Evolutionary conservation across 37 sponge, comb jelly and placozoan species (phyloP), one percentile per base, ranked within the genome.

Genomic region (Oscarella lobularis): DNA sequence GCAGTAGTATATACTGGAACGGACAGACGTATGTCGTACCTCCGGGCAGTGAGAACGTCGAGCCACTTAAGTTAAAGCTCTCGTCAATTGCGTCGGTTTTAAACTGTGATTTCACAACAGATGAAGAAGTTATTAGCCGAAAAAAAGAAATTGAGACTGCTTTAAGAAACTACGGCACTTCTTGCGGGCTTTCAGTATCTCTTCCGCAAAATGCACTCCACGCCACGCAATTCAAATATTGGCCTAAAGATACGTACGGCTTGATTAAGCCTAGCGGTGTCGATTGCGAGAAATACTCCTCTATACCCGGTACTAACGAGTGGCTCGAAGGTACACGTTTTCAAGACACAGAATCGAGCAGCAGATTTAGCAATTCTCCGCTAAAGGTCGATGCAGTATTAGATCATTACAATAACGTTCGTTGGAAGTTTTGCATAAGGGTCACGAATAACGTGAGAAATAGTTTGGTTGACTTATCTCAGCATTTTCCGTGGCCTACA

Each of bases 211-310:
- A 48, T 20, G 9, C 60, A 9, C 20, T 48, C 14, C n/a, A n/a
- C n/a, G 9, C 20, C 14, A 48, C 60, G 9, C 60, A 66, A 20
- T 3, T n/a, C 29, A 9, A 29, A 48, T 60, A 33, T 68, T 76
- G 77, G 77, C 77, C 77, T 68, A 40, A 48, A 33, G 77, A 66
- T 31, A 76, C 77, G 3, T 76, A 76, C 33, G 6, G 32, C 5
- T 31, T 76, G 3, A 37, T 40, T 3, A 76, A 3, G 33, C 67
- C 77, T 9, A 20, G 31, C 3, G 31, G 5, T 67, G 77, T 60
- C 29, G 41, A 66, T n/a, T 66, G 66, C n/a, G 41, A 37, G 39
- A n/a, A n/a, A n/a, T n/a, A n/a, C n/a, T n/a, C n/a, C n/a, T n/a
- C n/a, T n/a, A n/a, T n/a, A n/a, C n/a, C n/a, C n/a, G 39, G 41